Conservation (phyloP, 1,140 invertebrate genomes). For the Ceratina japonica region DNA sequence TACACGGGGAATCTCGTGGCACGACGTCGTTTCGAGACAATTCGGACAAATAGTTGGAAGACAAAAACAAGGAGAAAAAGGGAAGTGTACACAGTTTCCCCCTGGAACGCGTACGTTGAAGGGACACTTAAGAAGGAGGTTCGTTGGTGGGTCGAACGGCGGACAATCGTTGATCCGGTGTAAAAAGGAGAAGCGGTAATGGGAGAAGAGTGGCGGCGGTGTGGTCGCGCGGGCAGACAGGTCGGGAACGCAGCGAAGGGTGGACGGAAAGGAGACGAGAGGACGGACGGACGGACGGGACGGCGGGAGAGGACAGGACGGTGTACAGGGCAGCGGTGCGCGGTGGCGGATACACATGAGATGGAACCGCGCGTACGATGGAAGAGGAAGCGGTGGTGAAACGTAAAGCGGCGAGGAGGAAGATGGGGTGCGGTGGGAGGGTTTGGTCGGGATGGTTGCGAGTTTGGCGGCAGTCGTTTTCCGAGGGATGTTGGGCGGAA, state of each 20-base stretch:
- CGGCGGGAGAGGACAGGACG: no score
- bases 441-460: slow-evolving; percentile 30
- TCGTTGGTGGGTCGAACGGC: neutral
- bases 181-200: neutral
- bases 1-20: no score
- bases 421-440: neutral
- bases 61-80: no score
- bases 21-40: no score
- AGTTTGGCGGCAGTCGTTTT: slow-evolving; percentile 70
- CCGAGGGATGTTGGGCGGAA: slow-evolving; percentile 74
- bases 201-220: slow-evolving; percentile 16
- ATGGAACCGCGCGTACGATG: slow-evolving; percentile 43
- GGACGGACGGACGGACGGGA: no score
- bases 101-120: no score
- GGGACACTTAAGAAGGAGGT: neutral
- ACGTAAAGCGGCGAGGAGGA: neutral
- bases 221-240: slow-evolving; percentile 18
- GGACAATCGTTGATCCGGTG: neutral
- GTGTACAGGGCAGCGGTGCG: no score
- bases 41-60: no score
- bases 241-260: neutral
- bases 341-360: slow-evolving; percentile 32
- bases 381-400: slow-evolving; percentile 33
- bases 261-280: slow-evolving; percentile 11
- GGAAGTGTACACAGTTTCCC: no score